Conservation (phyloP, 1,140 invertebrate species). For the Probaryconus sp. region DNA sequence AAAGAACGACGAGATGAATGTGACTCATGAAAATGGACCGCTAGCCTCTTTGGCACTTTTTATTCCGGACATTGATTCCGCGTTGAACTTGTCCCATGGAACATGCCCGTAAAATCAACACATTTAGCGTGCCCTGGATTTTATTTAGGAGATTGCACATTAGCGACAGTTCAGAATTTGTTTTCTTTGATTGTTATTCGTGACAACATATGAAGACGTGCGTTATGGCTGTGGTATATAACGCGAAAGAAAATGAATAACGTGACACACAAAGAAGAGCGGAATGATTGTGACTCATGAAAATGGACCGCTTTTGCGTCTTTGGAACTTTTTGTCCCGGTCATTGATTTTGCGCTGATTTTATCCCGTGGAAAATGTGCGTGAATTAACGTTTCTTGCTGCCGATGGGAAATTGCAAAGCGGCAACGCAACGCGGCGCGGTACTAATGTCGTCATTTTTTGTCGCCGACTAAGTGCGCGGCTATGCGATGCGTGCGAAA, state of each 20-base stretch:
- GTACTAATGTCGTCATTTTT: conserved; percentile 4
- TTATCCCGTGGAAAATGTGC: conserved; percentile 29
- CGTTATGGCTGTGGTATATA: conserved; percentile 34
- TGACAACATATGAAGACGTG: too few relatives aligned
- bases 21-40: conserved; percentile 1
- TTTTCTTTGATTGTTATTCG: too few relatives aligned
- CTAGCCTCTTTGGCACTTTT: background rate
- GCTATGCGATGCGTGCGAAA: background rate
- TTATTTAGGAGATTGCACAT: too few relatives aligned
- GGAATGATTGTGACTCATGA: conserved; percentile 25
- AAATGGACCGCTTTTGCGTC: conserved; percentile 18
- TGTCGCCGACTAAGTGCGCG: background rate
- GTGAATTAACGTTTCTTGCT: conserved; percentile 25
- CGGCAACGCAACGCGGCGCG: too few relatives aligned
- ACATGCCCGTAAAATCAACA: conserved; percentile 26
- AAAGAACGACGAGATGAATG: conserved; percentile 36
- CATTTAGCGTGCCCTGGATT: too few relatives aligned
- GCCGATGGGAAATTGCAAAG: conserved; percentile 12
- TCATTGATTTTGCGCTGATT: conserved; percentile 15
- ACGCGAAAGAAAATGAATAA: conserved; percentile 46
- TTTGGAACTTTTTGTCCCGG: conserved; percentile 7
- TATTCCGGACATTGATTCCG: conserved; percentile 1
- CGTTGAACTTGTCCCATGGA: conserved; percentile 22
- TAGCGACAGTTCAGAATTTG: too few relatives aligned
- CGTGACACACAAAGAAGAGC: conserved; percentile 30